Evolutionary conservation across 2,113 vertebrate species (phyloP).

Genomic region (Egretta garzetta): DNA sequence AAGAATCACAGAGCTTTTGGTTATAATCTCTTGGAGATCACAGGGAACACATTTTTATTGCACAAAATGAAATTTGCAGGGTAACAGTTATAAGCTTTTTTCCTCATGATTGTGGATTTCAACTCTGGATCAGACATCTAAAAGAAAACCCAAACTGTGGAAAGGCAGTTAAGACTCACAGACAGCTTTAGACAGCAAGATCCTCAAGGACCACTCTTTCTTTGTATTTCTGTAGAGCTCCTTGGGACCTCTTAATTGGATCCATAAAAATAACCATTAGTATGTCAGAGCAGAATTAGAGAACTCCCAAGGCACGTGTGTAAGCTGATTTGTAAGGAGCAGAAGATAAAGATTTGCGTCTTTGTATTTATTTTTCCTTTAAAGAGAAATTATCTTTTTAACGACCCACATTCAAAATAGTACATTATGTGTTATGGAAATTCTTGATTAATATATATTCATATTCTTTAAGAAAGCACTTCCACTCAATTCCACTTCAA

Average conservation of each 20-base stretch:
- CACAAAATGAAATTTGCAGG: not conserved
- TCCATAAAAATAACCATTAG: not conserved
- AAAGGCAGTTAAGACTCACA: not conserved
- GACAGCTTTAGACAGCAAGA: not conserved
- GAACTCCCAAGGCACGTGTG: not conserved
- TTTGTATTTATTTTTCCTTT: not conserved
- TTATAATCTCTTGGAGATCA: not conserved
- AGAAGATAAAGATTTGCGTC: not conserved
- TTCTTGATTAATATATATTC: not conserved
- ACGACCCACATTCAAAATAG: not conserved
- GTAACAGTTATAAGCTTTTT: not conserved
- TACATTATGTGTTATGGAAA: not conserved
- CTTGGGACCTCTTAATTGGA: not conserved
- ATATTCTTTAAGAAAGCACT: not conserved
- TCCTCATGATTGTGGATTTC: not conserved
- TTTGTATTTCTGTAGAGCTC: not conserved
- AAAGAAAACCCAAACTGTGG: accelerated
- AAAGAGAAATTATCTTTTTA: not conserved
- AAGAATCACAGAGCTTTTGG: not conserved
- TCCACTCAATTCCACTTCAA: not conserved
- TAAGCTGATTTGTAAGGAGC: not conserved
- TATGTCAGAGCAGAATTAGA: not conserved
- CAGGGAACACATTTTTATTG: not conserved
- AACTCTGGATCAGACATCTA: not conserved
- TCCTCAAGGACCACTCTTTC: not conserved